Evolutionary conservation across 1,140 invertebrate genomes (phyloP).

Genomic region (Elymnias hypermnestra): DNA sequence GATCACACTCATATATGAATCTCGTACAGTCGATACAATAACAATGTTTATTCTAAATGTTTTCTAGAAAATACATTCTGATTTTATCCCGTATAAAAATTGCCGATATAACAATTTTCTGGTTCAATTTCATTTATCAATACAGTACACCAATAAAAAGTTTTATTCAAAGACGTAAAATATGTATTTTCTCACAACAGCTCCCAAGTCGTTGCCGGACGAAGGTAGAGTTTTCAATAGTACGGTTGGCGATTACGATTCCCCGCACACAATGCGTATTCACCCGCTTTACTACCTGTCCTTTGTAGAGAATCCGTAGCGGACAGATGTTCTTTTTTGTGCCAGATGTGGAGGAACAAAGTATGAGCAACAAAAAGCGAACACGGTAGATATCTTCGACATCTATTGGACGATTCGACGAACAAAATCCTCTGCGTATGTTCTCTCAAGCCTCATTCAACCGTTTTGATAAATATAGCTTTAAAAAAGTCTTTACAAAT

Average conservation of each 20-base stretch:
- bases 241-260: slow-evolving; percentile 31
- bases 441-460: too few relatives aligned
- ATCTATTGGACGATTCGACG: slow-evolving; percentile 24
- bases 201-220: slow-evolving; percentile 7
- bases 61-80: not conserved
- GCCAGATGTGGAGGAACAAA: slow-evolving; percentile 34
- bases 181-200: not conserved
- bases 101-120: not conserved
- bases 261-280: slow-evolving; percentile 26
- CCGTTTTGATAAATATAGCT: too few relatives aligned
- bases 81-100: not conserved
- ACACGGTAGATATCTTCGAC: slow-evolving; percentile 19
- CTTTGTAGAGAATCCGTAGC: slow-evolving; percentile 37
- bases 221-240: slow-evolving; percentile 27
- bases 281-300: slow-evolving; percentile 40
- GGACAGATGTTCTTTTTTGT: slow-evolving; percentile 44
- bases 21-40: not conserved
- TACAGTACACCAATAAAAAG: not conserved
- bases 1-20: too few relatives aligned
- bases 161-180: slow-evolving; percentile 3
- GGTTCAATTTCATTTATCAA: not conserved
- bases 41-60: not conserved
- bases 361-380: slow-evolving; percentile 31
- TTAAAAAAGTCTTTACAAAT: too few relatives aligned
- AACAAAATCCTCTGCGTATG: slow-evolving; percentile 7